phyloP scores from a whole-genome alignment of 2,888 invertebrate species.

The Acanthococcus lagerstroemiae region DNA sequence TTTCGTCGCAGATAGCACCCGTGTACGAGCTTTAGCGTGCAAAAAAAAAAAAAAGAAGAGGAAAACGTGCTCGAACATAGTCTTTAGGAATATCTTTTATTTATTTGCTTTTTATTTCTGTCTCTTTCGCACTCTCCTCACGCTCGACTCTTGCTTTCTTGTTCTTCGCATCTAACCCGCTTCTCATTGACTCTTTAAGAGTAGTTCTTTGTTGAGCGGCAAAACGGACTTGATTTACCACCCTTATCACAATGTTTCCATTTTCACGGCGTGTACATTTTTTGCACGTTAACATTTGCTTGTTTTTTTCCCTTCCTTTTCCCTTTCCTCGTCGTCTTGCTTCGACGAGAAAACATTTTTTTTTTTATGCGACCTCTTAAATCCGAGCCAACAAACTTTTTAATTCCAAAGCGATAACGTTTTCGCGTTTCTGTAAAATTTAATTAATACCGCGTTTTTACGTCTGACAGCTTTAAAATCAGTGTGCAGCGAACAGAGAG shows the following conservation, averaged over 20 bases:
- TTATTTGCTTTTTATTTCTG: no score
- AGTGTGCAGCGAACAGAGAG: not conserved
- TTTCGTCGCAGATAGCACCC: no score
- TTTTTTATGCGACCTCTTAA: constrained; percentile 11
- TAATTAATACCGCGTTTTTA: constrained; percentile 7
- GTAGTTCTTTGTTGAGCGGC: no score
- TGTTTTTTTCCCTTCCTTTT: not conserved
- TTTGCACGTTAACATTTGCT: not conserved
- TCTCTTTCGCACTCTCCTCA: no score
- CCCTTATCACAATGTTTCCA: not conserved
- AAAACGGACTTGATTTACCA: not conserved
- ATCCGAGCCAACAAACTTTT: constrained; percentile 19
- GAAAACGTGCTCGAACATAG: no score
- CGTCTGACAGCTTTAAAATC: not conserved
- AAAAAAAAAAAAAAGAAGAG: no score
- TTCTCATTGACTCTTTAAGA: no score
- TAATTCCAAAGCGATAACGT: constrained; percentile 17
- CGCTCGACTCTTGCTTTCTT: no score
- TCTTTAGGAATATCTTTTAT: no score
- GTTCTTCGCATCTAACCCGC: no score
- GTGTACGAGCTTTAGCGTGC: no score
- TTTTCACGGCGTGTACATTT: not conserved
- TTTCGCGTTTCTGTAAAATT: constrained; percentile 11
- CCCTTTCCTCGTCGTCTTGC: not conserved
- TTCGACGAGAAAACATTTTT: not conserved